Evolutionary conservation across 2,888 invertebrate genomes (phyloP).

Genomic region (Aleiodes alternator): DNA sequence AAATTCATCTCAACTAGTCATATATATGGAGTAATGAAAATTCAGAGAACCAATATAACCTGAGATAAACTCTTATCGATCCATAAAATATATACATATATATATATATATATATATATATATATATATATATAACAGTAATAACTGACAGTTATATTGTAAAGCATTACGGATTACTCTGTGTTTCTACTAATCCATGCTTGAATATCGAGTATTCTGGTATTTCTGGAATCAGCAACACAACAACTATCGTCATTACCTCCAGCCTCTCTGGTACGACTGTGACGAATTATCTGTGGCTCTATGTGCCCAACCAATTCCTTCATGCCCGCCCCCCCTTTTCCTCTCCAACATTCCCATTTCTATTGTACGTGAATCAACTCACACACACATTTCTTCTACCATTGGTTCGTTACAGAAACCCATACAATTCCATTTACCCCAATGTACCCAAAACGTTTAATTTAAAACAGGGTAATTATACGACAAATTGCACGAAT

Average conservation of each 20-base stretch:
- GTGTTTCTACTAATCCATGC: slow-evolving; percentile 28
- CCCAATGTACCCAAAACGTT: slow-evolving; percentile 32
- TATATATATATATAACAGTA: too few relatives aligned
- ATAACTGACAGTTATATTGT: slow-evolving; percentile 14
- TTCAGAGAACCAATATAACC: slow-evolving; percentile 6
- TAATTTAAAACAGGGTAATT: slow-evolving; percentile 48
- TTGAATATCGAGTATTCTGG: slow-evolving; percentile 28
- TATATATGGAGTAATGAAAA: slow-evolving; percentile 8
- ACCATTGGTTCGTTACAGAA: not conserved
- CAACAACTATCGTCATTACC: slow-evolving; percentile 45
- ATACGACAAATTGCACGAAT: slow-evolving; percentile 46
- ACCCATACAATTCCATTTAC: slow-evolving; percentile 9
- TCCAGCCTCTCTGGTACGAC: slow-evolving; percentile 24
- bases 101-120: not conserved
- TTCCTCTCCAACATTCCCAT: not conserved
- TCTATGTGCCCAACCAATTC: slow-evolving; percentile 33
- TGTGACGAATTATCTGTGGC: slow-evolving; percentile 44
- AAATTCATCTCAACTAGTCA: not conserved
- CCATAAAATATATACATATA: not conserved
- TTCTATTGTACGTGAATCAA: not conserved
- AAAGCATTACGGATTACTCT: slow-evolving; percentile 26
- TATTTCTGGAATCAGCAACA: slow-evolving; percentile 35
- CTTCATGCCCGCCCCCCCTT: not conserved
- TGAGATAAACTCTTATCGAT: slow-evolving; percentile 19
- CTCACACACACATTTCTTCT: not conserved